Base-by-base conservation (phyloP, 1,140 invertebrate species). In the Chrysomallon squamiferum region DNA sequence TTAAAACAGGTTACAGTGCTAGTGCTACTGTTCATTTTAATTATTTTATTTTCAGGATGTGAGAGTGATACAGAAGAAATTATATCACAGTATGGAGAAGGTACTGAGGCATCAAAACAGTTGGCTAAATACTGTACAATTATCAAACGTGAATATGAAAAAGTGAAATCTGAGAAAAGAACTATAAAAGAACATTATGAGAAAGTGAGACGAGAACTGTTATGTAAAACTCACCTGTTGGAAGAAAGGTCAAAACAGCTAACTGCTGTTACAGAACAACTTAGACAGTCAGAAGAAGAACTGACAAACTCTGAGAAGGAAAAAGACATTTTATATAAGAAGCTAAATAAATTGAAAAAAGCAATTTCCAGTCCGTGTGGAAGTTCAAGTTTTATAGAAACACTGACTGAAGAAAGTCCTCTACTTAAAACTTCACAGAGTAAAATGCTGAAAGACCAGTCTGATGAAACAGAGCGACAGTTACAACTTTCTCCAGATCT, bases 111-210 rank as follows among this genome's bases (percentile, higher is more conserved):
- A 25, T 64, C 69, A 22, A 65, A 68, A 38, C 67, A 73, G 38
- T 63, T 78, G 22, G 64, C 66, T 0, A 72, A 59, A 56, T 68
- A 74, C 35, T 61, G 68, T 45, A 62, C 66, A n/a, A 67, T 76
- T 9, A 43, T 78, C 25, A 76, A 74, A 45, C 56, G 72, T n/a
- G 75, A 76, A 61, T 76, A 69, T 60, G 68, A 70, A 52, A 61
- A 76, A 30, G 56, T 64, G 11, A 76, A 73, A 66, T 20, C 45
- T 11, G 72, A 73, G 20, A 73, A 71, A 38, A 71, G 69, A 59
- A 41, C 58, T 13, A 20, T 73, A 13, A 76, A 76, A 61, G 61
- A 68, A 11, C 68, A 76, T 41, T 65, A 59, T 58, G 66, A 72
- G 4, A 72, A 70, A 58, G 63, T 41, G 45, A 65, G 64, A 52